Evolutionary conservation across 2,113 vertebrate genomes (phyloP).

Genomic region (Sinocyclocheilus anophthalmus): DNA sequence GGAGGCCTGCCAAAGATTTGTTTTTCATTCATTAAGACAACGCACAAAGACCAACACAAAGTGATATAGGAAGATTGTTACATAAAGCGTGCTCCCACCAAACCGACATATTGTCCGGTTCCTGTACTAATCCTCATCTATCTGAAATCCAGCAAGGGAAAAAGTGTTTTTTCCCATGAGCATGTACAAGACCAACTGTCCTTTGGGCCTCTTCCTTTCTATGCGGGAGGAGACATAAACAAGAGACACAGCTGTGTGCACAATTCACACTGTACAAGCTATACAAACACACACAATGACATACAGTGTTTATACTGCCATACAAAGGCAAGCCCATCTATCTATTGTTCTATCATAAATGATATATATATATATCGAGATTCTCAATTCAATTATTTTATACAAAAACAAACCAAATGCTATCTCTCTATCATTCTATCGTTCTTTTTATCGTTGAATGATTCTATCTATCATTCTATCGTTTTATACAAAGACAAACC

Average conservation of each 20-base stretch:
- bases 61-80: constrained; percentile 66
- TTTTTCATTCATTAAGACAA: constrained; percentile 52
- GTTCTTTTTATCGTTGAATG: too few species aligned
- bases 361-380: too few species aligned
- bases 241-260: constrained; percentile 39
- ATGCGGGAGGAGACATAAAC: constrained; percentile 41
- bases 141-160: constrained; percentile 10
- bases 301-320: neutral
- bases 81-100: constrained; percentile 49
- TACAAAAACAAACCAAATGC: too few species aligned
- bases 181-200: constrained; percentile 37
- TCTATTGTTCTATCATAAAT: neutral
- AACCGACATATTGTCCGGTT: constrained; percentile 1
- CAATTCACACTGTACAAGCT: constrained; percentile 11
- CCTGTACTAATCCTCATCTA: constrained; percentile 44
- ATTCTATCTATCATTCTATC: too few species aligned
- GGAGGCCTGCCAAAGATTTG: constrained; percentile 55
- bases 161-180: constrained; percentile 47
- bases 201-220: constrained; percentile 51
- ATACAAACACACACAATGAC: constrained; percentile 30
- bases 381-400: too few species aligned
- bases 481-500: too few species aligned
- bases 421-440: too few species aligned
- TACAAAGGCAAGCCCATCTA: constrained; percentile 14
- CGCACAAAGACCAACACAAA: constrained; percentile 53